These are phyloP conservation scores for Exephanes ischioxanthus DNA, from an alignment of 2,888 invertebrate species.

Conservation along the genomic window DNA sequence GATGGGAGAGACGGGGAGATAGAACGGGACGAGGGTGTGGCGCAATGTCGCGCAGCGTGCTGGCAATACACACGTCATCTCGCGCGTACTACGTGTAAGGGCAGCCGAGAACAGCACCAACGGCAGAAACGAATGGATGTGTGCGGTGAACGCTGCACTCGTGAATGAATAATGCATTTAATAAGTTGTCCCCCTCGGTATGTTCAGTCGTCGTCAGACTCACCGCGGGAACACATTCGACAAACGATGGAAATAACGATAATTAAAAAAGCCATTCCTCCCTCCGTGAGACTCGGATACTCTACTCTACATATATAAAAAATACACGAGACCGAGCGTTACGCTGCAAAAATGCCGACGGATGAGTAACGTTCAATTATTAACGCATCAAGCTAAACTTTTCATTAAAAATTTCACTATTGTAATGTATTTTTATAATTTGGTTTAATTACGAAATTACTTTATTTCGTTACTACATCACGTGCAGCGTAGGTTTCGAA, in stretches of 20 bases:
- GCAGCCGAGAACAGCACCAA: slow-evolving; percentile 37
- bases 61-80: slow-evolving; percentile 62
- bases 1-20: slow-evolving; percentile 42
- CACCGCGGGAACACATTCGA: slow-evolving; percentile 52
- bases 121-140: slow-evolving; percentile 60
- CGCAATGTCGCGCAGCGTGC: slow-evolving; percentile 70
- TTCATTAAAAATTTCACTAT: not conserved
- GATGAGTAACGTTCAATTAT: slow-evolving; percentile 8
- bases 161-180: slow-evolving; percentile 68
- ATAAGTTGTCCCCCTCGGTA: slow-evolving; percentile 61
- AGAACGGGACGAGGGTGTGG: slow-evolving; percentile 62
- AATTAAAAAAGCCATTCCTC: slow-evolving; percentile 45
- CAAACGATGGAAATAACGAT: slow-evolving; percentile 62
- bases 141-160: slow-evolving; percentile 58
- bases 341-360: not conserved
- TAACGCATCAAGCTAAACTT: slow-evolving; percentile 1
- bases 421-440: not conserved
- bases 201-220: slow-evolving; percentile 30
- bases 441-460: slow-evolving; percentile 7
- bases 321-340: not conserved
- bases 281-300: slow-evolving; percentile 1
- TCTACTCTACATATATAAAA: not conserved
- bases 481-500: not conserved
- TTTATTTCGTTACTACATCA: not conserved
- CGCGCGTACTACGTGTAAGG: slow-evolving; percentile 9